Evolutionary conservation across 2,888 invertebrate species (phyloP), one percentile per base, ranked within the genome.

Genomic region (Drosophila anomalata): DNA sequence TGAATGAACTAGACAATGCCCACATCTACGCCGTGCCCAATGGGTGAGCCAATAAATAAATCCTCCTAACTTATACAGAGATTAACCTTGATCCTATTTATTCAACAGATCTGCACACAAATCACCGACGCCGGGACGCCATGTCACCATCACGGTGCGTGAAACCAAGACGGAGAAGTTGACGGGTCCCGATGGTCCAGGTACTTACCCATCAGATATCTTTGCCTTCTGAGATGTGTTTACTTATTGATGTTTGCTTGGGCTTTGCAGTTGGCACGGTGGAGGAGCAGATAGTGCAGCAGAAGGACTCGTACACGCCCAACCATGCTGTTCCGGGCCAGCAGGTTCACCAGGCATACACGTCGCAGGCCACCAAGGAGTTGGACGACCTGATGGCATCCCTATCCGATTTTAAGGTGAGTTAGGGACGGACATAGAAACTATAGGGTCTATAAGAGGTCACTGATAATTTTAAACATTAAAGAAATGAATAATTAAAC

Each of bases 301-400:
- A 91, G 67, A 91, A 90, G 51, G 89, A 91, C 48, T 82, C 90
- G 8, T 90, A 89, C 71, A 75, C 83, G 33, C 84, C 90, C 75
- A 89, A 88, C 55, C 68, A 83, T 56, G 80, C 74, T 31, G 68
- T 78, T 22, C 73, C 78, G 22, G 50, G 68, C 8, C 54, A 61
- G 12, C 71, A 75, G 5, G 78, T 73, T 4, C 79, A 84, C 29
- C 78, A 85, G 56, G 73, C 81, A 3, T 91, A 90, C 78, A 93
- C 97, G 22, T 98, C 98, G 56, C 96, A 96, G 68, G 98, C 98
- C 36, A 98, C 98, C 22, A 95, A 96, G 91, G 98, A 99, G 91
- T 93, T 99, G 69, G 98, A 99, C 89, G 98, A 98, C 90, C 93
- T 99, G 71, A 98, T 99, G 98, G 97, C 97, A 2, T 97, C 98